A percentile compares a stretch with the other conserved stretches of the same genome.
Conservation (phyloP, 1,140 invertebrate species). For the Bradysia coprophila region DNA sequence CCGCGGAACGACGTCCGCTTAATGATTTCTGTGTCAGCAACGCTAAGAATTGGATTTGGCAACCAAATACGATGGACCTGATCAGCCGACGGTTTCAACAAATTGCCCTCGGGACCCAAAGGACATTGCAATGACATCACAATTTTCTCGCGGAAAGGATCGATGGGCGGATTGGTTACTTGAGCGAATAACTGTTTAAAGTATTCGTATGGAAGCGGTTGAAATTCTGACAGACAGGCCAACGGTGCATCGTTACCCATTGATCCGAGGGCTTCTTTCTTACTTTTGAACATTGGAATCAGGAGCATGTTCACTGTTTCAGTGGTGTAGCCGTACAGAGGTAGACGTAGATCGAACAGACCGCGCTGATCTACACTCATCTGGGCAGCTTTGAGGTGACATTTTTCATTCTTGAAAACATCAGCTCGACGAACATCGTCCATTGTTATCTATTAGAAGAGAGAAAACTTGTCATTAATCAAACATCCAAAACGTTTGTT, state of each 20-base stretch:
- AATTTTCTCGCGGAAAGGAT: slow-evolving; percentile 96
- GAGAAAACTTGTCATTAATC: no score
- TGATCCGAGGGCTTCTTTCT: slow-evolving; percentile 95
- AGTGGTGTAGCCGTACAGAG: slow-evolving; percentile 84
- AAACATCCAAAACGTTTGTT: no score
- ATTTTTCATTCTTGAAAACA: slow-evolving; percentile 15
- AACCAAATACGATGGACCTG: slow-evolving; percentile 90
- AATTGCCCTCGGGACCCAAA: slow-evolving; percentile 85
- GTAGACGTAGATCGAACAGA: slow-evolving; percentile 63
- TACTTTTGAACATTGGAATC: slow-evolving; percentile 90
- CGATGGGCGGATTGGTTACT: slow-evolving; percentile 99
- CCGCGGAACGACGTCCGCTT: slow-evolving; percentile 69
- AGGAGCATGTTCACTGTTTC: slow-evolving; percentile 90
- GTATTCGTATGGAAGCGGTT: slow-evolving; percentile 90
- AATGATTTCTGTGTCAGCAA: slow-evolving; percentile 75
- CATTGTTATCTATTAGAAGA: slow-evolving; percentile 29
- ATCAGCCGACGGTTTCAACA: slow-evolving; percentile 70
- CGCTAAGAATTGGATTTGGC: slow-evolving; percentile 83
- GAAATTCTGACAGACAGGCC: slow-evolving; percentile 87
- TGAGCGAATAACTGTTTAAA: slow-evolving; percentile 99
- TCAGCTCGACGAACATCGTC: slow-evolving; percentile 30
- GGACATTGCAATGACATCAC: slow-evolving; percentile 94
- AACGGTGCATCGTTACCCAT: slow-evolving; percentile 99
- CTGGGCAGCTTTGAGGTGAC: background rate
- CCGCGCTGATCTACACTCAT: slow-evolving; percentile 24